These are phyloP conservation scores for Ichneumoninae sp. DNA, from an alignment of 2,888 invertebrate species.

Conservation along the genomic window DNA sequence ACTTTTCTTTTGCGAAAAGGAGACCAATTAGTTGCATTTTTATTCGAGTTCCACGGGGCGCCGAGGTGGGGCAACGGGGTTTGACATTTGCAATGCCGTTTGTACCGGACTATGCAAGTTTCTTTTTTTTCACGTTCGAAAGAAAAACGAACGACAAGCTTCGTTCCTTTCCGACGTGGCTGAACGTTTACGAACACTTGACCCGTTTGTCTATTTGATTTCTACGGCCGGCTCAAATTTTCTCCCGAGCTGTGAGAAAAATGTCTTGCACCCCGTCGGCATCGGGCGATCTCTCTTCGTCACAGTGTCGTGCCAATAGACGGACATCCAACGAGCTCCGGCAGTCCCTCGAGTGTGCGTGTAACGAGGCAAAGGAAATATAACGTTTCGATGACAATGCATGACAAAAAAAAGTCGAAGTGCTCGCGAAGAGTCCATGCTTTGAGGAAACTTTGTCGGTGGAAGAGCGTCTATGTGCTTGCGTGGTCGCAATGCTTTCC, in stretches of 20 bases:
- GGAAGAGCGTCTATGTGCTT: constrained; percentile 11
- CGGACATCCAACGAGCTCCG: constrained; percentile 18
- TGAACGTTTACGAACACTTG: constrained; percentile 64
- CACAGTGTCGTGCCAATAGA: constrained; percentile 2
- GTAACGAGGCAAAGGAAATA: constrained; percentile 54
- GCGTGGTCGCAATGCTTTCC: constrained; percentile 59
- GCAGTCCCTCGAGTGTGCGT: background rate
- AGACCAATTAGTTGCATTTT: constrained; percentile 83
- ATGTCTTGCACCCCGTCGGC: constrained; percentile 40
- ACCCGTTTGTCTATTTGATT: constrained; percentile 65
- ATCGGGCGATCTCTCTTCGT: constrained; percentile 46
- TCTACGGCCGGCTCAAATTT: constrained; percentile 61
- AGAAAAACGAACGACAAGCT: constrained; percentile 50
- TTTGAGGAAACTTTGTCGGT: constrained; percentile 61
- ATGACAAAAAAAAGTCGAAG: constrained; percentile 51
- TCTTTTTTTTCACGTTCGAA: constrained; percentile 47
- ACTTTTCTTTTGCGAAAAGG: constrained; percentile 76
- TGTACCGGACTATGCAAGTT: constrained; percentile 59
- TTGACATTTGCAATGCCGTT: constrained; percentile 75
- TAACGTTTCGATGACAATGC: constrained; percentile 60
- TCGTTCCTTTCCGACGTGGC: constrained; percentile 36
- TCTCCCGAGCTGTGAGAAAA: constrained; percentile 27
- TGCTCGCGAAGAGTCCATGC: constrained; percentile 53
- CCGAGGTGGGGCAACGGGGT: constrained; percentile 1
- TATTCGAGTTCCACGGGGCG: constrained; percentile 71